Conservation (phyloP, 1,140 invertebrate species). For the Ceratina australensis region DNA sequence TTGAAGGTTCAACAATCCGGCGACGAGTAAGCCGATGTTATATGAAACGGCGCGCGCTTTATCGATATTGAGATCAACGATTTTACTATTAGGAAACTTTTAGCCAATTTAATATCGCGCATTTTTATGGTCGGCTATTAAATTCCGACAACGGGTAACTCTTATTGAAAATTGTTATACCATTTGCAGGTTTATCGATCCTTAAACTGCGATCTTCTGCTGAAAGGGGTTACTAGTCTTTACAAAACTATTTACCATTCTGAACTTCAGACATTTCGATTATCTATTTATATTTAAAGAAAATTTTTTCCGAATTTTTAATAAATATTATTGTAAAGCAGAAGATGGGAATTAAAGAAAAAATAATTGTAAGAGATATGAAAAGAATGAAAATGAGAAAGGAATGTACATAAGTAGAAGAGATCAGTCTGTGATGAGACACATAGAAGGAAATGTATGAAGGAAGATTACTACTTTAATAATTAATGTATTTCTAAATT, state of each 20-base stretch:
- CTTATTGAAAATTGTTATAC: slow-evolving; percentile 25
- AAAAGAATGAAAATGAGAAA: no score
- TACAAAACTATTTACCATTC: not conserved
- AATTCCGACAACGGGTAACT: slow-evolving; percentile 10
- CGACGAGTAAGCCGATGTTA: slow-evolving; percentile 5
- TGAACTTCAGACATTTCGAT: no score
- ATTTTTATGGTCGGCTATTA: slow-evolving; percentile 11
- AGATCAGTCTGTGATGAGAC: slow-evolving; percentile 2
- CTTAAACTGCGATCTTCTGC: no score
- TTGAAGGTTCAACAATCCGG: no score
- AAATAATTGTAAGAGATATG: no score
- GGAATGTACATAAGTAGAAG: slow-evolving; percentile 7
- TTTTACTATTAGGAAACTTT: slow-evolving; percentile 29
- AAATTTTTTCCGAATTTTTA: not conserved
- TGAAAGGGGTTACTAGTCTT: not conserved
- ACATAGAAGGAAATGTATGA: not conserved
- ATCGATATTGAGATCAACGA: slow-evolving; percentile 23
- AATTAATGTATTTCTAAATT: no score
- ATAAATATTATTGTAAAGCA: not conserved
- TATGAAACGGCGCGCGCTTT: not conserved
- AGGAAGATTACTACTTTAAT: no score
- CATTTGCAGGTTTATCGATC: not conserved
- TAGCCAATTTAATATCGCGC: slow-evolving; percentile 34
- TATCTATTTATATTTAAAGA: no score
- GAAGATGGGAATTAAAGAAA: no score